A percentile compares a stretch with the other conserved stretches of the same genome.
phyloP scores from a whole-genome alignment of 2,888 invertebrate genomes.

The Lepidonotus clava region DNA sequence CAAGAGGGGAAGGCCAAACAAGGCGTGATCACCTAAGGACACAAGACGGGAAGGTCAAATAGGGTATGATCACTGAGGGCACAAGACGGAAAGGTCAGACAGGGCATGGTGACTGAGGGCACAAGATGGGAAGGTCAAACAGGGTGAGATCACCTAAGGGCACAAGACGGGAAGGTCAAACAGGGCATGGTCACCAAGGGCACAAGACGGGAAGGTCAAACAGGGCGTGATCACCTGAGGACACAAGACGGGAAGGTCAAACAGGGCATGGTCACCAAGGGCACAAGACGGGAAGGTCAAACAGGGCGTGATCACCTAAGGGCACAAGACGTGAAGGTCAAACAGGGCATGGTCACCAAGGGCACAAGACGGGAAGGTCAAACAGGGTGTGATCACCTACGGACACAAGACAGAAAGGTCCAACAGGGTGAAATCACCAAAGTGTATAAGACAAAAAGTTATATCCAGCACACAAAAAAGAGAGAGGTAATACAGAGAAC shows the following conservation, averaged over 20 bases:
- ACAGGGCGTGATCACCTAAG: slow-evolving; percentile 89
- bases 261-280: no score
- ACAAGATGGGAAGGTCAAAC: slow-evolving; percentile 77
- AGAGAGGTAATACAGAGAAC: no score
- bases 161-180: slow-evolving; percentile 34
- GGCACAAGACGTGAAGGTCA: slow-evolving; percentile 78
- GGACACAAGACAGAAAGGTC: neutral
- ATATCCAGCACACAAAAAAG: no score
- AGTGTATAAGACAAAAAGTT: neutral
- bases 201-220: neutral
- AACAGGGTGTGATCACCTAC: no score
- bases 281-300: no score
- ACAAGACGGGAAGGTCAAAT: no score
- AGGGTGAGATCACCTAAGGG: slow-evolving; percentile 79
- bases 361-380: slow-evolving; percentile 55
- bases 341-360: slow-evolving; percentile 79
- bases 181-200: neutral
- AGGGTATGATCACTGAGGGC: no score
- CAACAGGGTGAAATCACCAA: neutral
- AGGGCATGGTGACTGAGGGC: slow-evolving; percentile 87
- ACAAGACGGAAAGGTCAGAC: no score
- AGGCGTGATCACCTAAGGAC: neutral
- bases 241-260: no score
- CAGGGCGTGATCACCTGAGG: neutral
- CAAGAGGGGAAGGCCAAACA: neutral